These are phyloP conservation scores for Trachelus tabidus DNA, from an alignment of 2,888 invertebrate species.

Conservation along the genomic window DNA sequence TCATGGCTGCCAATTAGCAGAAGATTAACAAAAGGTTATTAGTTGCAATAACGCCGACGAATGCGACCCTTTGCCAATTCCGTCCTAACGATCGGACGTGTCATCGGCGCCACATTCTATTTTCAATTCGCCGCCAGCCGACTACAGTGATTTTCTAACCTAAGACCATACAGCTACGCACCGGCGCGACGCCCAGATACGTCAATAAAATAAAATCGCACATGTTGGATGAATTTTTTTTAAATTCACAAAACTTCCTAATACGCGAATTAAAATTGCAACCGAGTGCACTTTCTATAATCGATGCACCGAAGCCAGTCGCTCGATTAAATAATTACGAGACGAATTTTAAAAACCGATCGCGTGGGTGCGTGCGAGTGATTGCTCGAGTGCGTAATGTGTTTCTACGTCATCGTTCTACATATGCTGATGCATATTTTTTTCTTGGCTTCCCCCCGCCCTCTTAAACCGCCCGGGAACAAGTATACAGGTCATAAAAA, in stretches of 20 bases:
- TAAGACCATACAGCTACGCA: not conserved
- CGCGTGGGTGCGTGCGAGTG: not conserved
- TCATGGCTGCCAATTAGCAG: constrained; percentile 32
- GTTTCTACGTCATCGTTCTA: not conserved
- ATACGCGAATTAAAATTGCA: not conserved
- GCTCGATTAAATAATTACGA: not conserved
- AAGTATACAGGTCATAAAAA: too few relatives aligned
- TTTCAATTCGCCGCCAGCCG: not conserved
- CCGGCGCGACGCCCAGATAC: not conserved
- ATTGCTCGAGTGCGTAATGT: not conserved
- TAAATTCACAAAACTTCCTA: not conserved
- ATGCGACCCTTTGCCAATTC: constrained; percentile 21
- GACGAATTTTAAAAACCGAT: too few relatives aligned
- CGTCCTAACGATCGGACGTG: too few relatives aligned
- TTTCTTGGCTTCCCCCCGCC: too few relatives aligned
- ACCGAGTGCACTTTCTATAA: not conserved
- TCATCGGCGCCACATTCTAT: too few relatives aligned
- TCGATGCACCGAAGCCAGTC: not conserved
- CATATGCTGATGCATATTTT: too few relatives aligned
- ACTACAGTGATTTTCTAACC: not conserved
- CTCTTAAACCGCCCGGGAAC: too few relatives aligned
- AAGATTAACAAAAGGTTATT: constrained; percentile 41
- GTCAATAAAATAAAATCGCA: not conserved
- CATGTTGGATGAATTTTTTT: too few relatives aligned
- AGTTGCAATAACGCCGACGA: constrained; percentile 30